These are phyloP conservation scores for Enteromius thamalakanensis DNA, from an alignment of 2,797 vertebrate genomes.

Conservation along the genomic window DNA sequence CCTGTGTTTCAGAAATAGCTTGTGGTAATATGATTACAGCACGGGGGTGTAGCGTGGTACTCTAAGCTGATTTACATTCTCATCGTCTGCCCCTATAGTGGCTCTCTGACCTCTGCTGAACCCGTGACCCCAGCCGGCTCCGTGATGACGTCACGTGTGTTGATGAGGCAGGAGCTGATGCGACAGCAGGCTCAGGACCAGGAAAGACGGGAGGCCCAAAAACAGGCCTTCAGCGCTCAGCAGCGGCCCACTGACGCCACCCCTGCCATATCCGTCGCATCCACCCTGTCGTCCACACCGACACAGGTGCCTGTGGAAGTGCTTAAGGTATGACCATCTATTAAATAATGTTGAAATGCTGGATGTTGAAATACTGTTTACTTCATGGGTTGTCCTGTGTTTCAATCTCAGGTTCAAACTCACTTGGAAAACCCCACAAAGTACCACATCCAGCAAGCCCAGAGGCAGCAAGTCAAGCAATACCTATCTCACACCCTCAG, in stretches of 20 bases:
- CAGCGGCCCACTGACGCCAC: slow-evolving; percentile 68
- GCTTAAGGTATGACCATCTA: slow-evolving; percentile 80
- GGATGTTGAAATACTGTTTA: neutral
- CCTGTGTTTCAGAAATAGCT: slow-evolving; percentile 28
- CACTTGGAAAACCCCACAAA: slow-evolving; percentile 90
- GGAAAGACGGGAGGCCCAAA: slow-evolving; percentile 83
- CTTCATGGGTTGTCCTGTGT: neutral
- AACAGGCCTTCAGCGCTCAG: slow-evolving; percentile 71
- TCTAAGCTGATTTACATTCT: slow-evolving; percentile 24
- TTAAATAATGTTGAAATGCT: neutral
- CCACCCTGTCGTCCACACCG: slow-evolving; percentile 65
- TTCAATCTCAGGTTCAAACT: slow-evolving; percentile 81
- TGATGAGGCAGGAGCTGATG: slow-evolving; percentile 89
- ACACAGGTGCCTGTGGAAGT: slow-evolving; percentile 90
- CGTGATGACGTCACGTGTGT: slow-evolving; percentile 73
- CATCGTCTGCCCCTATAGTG: slow-evolving; percentile 44
- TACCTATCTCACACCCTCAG: slow-evolving; percentile 83
- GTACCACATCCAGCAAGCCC: slow-evolving; percentile 89
- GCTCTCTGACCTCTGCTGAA: slow-evolving; percentile 53
- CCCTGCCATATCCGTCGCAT: slow-evolving; percentile 79
- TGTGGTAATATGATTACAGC: slow-evolving; percentile 34
- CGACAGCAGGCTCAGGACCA: slow-evolving; percentile 87
- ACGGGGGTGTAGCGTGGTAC: slow-evolving; percentile 14
- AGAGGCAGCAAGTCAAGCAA: slow-evolving; percentile 87
- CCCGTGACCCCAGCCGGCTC: slow-evolving; percentile 51